Evolutionary conservation across 2,888 invertebrate species (phyloP).

Genomic region (Aphrophora alni): DNA sequence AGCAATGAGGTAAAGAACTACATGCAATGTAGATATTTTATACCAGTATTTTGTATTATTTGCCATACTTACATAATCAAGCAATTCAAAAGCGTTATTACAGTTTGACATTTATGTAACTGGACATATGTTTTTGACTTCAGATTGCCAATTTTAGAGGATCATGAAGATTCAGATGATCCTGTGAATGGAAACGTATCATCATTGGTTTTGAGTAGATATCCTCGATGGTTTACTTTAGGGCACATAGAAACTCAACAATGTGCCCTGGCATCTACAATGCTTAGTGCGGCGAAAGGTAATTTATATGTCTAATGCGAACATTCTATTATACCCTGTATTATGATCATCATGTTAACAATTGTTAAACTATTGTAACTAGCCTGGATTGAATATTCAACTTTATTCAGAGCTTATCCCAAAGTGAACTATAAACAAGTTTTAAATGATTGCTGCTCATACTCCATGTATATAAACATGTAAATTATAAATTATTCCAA

Average conservation of each 20-base stretch:
- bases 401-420: too few relatives aligned
- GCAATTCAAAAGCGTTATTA: not conserved
- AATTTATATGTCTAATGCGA: conserved; percentile 38
- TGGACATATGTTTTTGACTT: conserved; percentile 27
- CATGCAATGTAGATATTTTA: not conserved
- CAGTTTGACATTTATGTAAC: too few relatives aligned
- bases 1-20: conserved; percentile 67
- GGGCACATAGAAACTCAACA: conserved; percentile 83
- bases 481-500: too few relatives aligned
- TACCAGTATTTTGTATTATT: too few relatives aligned
- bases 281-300: conserved; percentile 76
- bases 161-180: conserved; percentile 70
- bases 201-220: conserved; percentile 65
- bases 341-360: too few relatives aligned
- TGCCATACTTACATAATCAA: not conserved
- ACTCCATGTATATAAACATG: too few relatives aligned
- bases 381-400: too few relatives aligned
- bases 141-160: conserved; percentile 77
- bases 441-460: too few relatives aligned
- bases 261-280: conserved; percentile 77
- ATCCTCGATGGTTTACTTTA: conserved; percentile 79
- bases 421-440: too few relatives aligned
- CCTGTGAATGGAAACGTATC: conserved; percentile 61
- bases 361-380: too few relatives aligned
- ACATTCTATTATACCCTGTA: not conserved